These are phyloP conservation scores for Morelia viridis DNA, from an alignment of 2,797 vertebrate genomes.

Conservation along the genomic window DNA sequence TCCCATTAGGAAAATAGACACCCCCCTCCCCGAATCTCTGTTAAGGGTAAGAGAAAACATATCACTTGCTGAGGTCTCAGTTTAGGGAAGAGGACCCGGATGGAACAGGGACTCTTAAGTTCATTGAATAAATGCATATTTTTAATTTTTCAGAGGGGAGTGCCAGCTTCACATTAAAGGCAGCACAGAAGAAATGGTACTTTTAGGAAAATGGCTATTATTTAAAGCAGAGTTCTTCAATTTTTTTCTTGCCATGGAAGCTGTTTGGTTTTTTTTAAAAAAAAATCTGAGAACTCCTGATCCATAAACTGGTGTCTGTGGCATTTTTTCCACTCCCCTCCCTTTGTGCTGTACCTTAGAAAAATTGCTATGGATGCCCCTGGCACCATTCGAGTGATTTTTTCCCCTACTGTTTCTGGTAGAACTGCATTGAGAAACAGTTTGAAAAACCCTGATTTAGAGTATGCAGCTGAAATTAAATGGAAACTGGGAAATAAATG, in stretches of 20 bases:
- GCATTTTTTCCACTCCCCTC: too few relatives aligned
- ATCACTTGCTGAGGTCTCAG: constrained; percentile 66
- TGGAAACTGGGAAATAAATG: constrained; percentile 47
- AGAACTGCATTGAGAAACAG: neutral
- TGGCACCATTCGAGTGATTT: too few relatives aligned
- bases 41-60: constrained; percentile 65
- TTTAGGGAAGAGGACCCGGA: constrained; percentile 65
- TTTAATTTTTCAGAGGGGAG: constrained; percentile 57
- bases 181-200: constrained; percentile 40
- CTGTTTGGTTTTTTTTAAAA: too few relatives aligned
- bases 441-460: constrained; percentile 42
- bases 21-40: constrained; percentile 32
- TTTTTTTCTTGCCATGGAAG: too few relatives aligned
- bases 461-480: constrained; percentile 62
- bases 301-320: too few relatives aligned
- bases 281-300: too few relatives aligned
- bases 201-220: too few relatives aligned
- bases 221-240: too few relatives aligned
- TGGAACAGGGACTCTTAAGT: constrained; percentile 70
- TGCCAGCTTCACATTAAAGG: constrained; percentile 66
- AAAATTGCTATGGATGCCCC: too few relatives aligned
- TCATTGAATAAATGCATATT: constrained; percentile 73
- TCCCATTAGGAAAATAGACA: constrained; percentile 57
- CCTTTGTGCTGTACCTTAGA: too few relatives aligned
- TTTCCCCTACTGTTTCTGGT: too few relatives aligned